Evolutionary conservation across 37 sponge, comb jelly and placozoan genomes (phyloP), one percentile per base, ranked within the genome.

Genomic region (Amphimedon queenslandica): DNA sequence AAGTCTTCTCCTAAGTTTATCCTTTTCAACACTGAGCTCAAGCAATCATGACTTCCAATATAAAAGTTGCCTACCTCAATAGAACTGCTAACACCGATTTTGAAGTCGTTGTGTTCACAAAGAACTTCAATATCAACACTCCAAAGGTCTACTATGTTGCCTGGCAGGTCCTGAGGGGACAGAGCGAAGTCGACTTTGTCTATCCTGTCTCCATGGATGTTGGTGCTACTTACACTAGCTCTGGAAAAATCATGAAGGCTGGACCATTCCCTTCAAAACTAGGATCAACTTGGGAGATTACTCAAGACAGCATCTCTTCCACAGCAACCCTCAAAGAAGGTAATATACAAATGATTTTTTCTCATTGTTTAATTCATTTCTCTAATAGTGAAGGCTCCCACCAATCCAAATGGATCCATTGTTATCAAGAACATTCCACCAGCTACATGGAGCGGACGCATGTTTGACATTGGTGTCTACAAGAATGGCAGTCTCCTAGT

Each of bases 271-370:
- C 53, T 18, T 8, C 53, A 18, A 47, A 47, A 13, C 13, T 47
- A 47, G 53, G 53, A 47, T 47, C 53, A 47, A 47, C 53, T 47
- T 47, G 53, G 53, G 53, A 47, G 13, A 47, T 47, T 47, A 47
- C 53, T 18, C 53, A 47, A 47, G 53, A 47, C 13, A 47, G 53
- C 13, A 13, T 13, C 8, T 18, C 53, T 47, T 8, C 8, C 13
- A 47, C 53, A 18, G 53, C 53, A 18, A 13, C 13, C 13, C 53
- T 47, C 13, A 47, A 47, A 47, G 13, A 47, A 47, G 13, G 53
- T 47, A 47, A 47, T 47, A 47, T 13, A 47, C 13, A 47, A 47
- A 18, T 47, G 8, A 47, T 47, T 18, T 18, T 47, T 18, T 47
- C 13, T 47, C 13, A 47, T 47, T 47, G 13, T 47, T 47, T 47